Percentiles rank a stretch among this genome's conserved stretches.
These are phyloP conservation scores for Neogale vison DNA, from an alignment of 2,113 vertebrate species.

Conservation along the genomic window DNA sequence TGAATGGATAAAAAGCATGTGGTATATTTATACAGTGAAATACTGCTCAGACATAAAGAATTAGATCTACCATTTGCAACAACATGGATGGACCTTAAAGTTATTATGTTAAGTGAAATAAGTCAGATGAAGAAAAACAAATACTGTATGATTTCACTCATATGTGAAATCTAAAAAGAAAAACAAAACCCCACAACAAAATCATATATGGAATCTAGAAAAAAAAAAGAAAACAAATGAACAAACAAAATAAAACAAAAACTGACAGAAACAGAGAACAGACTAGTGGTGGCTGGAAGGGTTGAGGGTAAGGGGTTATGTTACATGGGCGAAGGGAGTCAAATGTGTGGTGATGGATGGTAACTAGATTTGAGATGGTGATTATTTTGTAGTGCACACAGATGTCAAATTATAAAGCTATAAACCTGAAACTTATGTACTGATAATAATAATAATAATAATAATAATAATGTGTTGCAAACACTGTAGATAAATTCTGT, in stretches of 20 bases:
- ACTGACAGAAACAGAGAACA: neutral
- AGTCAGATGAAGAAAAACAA: neutral
- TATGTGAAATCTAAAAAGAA: neutral
- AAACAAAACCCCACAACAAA: neutral
- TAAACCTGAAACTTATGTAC: neutral
- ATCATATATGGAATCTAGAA: neutral
- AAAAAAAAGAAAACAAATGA: neutral
- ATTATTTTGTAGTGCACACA: neutral
- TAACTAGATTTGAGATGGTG: neutral
- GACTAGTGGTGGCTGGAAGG: neutral
- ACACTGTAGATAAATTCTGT: neutral
- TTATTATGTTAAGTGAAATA: neutral
- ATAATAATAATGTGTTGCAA: neutral
- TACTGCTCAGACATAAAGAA: neutral
- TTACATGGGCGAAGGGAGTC: neutral
- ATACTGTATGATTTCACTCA: neutral
- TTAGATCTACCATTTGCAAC: neutral
- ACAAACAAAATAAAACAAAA: neutral
- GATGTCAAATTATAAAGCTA: neutral
- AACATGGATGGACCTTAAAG: neutral
- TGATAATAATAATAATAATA: neutral
- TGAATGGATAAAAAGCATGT: neutral
- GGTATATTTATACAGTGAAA: neutral
- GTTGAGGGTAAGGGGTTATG: neutral
- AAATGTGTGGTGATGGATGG: neutral